Evolutionary conservation across 2,113 vertebrate genomes (phyloP), one percentile per base, ranked within the genome.

Genomic region (Nothocercus nigrocapillus): DNA sequence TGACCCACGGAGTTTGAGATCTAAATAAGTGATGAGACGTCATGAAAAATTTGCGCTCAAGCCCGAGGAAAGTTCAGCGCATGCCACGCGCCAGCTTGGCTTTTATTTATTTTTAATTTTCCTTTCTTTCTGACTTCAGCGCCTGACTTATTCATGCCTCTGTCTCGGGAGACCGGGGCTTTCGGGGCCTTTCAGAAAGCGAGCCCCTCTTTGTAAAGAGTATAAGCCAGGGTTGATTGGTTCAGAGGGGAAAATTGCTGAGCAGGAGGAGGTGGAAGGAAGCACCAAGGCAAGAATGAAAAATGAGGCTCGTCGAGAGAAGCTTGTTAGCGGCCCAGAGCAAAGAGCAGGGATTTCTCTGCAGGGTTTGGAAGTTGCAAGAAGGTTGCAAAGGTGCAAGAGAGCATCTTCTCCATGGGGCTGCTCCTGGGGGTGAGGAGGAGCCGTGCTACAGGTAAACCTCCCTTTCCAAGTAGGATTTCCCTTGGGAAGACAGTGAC

Each of bases 21-120:
- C 36, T 97, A 81, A 94, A 96, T 95, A 93, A 95, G 85, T 95
- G 88, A 95, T 95, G 93, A 93, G 88, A 75, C 19, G 64, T 81
- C 82, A 95, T 95, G 80, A 95, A 93, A 95, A 94, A 94, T 94
- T 84, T 22, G 73, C 68, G 15, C 38, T 36, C 22, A 81, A 95
- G 86, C 81, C 19, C 56, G 3, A 15, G 94, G 69, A 5, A 42
- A n/a, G 73, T 19, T 94, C 77, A 30, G 85, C 42, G 5, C 76
- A 22, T 42, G 77, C 82, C 82, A 61, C 7, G 49, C 61, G 49
- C 73, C 80, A 18, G 75, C 86, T 94, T 32, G 88, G 80, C 86
- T 97, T 96, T 86, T 95, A 94, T 96, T 96, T 93, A 93, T 93
- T 94, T 96, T 94, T 94, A 47, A 94, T 95, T 90, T 89, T 73